Base-by-base conservation (phyloP, 1,140 invertebrate species). In the Bombus haemorrhoidalis region DNA sequence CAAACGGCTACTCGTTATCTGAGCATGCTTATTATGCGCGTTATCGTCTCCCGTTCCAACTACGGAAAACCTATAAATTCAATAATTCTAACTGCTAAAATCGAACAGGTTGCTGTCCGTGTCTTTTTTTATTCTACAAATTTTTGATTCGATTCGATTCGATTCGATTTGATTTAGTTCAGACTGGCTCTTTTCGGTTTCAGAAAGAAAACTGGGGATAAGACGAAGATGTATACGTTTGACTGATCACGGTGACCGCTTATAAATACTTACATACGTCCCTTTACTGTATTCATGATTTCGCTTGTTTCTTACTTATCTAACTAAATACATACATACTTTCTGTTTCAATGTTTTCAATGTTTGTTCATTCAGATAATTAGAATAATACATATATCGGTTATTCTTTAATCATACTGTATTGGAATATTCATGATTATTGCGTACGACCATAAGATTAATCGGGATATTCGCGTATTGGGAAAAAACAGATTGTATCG, bases 31-130 rank as follows among this genome's bases (percentile, higher is more conserved):
- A 92, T 93, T 91, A 92, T 88, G 62, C 86, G 68, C 85, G 85
- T 92, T 93, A 93, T 93, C 92, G 87, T 91, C 82, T 87, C 41
- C 62, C 86, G 80, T 77, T 88, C 86, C 83, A 80, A 86, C 89
- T 74, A 87, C 87, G 80, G 81, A 89, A 92, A 86, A 89, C 86
- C 64, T 87, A 92, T 92, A 92, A 92, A 92, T 92, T 92, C 85
- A 89, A 91, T 86, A 86, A 85, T 68, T 69, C 68, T 68, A 39
- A 57, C 64, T 68, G 34, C 57, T 25, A 53, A 87, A 86, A 47
- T 71, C 53, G 47, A 66, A 86, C 66, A 25, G 53, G 12, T 25
- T 39, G 9, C 12, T 37, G 25, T 53, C 15, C 9, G 9, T 39
- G 28, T 25, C 2, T 28, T 15, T 47, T 66, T 6, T 13, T 47